These are phyloP conservation scores for Actenoides lindsayi DNA, from an alignment of 2,113 vertebrate genomes.

Conservation along the genomic window DNA sequence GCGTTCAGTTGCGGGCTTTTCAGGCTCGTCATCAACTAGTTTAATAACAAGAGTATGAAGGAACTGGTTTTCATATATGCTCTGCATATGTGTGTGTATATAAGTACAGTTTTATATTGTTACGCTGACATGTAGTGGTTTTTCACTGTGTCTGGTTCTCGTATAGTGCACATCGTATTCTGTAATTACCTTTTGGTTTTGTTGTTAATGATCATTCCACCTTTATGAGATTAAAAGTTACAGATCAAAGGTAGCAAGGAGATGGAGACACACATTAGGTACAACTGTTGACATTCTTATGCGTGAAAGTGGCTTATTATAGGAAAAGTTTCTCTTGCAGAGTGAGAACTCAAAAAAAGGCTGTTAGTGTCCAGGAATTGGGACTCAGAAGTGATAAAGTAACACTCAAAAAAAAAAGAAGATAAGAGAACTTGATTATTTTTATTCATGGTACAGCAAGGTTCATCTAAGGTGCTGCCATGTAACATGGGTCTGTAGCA, in stretches of 20 bases:
- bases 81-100: slow-evolving; percentile 35
- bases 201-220: neutral
- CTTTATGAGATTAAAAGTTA: neutral
- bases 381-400: neutral
- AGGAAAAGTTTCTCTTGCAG: slow-evolving; percentile 21
- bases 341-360: neutral
- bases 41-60: neutral
- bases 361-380: neutral
- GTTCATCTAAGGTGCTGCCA: neutral
- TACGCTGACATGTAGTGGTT: slow-evolving; percentile 15
- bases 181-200: neutral
- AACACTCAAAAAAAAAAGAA: neutral
- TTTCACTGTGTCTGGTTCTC: slow-evolving; percentile 38
- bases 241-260: neutral
- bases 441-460: neutral
- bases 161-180: neutral
- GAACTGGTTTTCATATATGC: slow-evolving; percentile 1
- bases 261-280: neutral
- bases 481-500: neutral
- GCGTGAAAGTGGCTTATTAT: slow-evolving; percentile 21
- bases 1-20: neutral
- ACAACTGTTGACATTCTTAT: slow-evolving; percentile 27
- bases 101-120: slow-evolving; percentile 58
- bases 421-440: neutral
- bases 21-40: neutral